Conservation (phyloP, 1,140 invertebrate genomes). For the Laupala kohalensis region DNA sequence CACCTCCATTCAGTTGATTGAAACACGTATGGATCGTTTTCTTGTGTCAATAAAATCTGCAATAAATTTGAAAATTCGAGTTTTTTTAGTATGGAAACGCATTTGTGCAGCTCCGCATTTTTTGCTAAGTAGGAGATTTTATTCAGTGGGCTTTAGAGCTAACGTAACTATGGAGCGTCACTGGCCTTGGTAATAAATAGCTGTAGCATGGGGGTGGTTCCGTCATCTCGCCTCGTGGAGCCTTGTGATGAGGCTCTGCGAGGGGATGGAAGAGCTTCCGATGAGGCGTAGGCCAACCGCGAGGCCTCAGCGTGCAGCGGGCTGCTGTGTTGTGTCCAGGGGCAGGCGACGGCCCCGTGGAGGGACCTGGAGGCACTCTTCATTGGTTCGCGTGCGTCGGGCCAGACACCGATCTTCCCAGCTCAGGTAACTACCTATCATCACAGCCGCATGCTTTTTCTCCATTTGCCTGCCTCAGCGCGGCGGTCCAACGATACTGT, state of each 20-base stretch:
- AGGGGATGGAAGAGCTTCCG: neutral
- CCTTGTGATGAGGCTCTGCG: no score
- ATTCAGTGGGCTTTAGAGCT: no score
- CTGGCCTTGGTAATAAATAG: neutral
- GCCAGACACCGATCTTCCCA: neutral
- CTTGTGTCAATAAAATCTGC: no score
- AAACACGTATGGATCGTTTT: no score
- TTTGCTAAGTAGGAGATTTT: no score
- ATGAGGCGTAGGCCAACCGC: neutral
- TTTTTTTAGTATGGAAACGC: no score
- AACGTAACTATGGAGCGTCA: neutral
- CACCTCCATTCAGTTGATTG: no score
- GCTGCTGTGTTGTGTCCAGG: neutral
- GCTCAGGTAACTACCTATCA: neutral
- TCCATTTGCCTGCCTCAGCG: neutral
- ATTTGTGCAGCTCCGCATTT: no score
- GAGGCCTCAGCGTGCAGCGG: neutral
- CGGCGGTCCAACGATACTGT: neutral
- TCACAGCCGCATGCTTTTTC: neutral
- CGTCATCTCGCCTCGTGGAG: no score
- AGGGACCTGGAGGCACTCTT: neutral
- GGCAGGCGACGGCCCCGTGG: neutral
- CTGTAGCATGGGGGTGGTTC: neutral
- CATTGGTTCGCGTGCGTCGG: neutral
- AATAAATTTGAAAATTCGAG: no score